These are phyloP conservation scores for Cephalopholis sonnerati DNA, from an alignment of 2,113 vertebrate species.

Conservation along the genomic window DNA sequence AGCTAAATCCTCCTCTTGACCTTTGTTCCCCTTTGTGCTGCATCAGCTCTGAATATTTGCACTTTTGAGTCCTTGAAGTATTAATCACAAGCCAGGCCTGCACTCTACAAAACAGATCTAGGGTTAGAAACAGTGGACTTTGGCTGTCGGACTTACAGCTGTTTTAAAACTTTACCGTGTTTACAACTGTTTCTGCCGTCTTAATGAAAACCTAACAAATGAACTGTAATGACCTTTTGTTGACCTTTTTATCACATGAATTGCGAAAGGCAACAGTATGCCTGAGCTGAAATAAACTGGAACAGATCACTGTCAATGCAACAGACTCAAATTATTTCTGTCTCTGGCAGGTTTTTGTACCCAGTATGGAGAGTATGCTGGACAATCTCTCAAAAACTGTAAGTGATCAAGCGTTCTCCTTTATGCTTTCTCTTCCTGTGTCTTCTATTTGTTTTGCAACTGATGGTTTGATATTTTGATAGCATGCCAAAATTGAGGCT, in stretches of 20 bases:
- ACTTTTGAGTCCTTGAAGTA: constrained; percentile 9
- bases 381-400: constrained; percentile 72
- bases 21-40: constrained; percentile 27
- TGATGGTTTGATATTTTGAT: not conserved
- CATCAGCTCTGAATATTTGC: constrained; percentile 23
- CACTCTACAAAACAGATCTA: not conserved
- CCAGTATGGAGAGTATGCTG: constrained; percentile 73
- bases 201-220: not conserved
- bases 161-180: not conserved
- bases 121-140: constrained; percentile 2
- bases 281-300: not conserved
- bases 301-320: not conserved
- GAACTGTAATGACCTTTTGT: not conserved
- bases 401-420: constrained; percentile 32
- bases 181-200: not conserved
- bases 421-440: not conserved
- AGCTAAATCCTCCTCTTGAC: constrained; percentile 26
- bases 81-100: not conserved
- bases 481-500: not conserved
- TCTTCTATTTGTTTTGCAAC: not conserved
- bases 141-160: not conserved
- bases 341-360: constrained; percentile 54
- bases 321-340: not conserved
- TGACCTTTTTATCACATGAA: no score
- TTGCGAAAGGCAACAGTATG: not conserved